Evolutionary conservation across 2,888 invertebrate genomes (phyloP).

Genomic region (Campopleginae sp.): DNA sequence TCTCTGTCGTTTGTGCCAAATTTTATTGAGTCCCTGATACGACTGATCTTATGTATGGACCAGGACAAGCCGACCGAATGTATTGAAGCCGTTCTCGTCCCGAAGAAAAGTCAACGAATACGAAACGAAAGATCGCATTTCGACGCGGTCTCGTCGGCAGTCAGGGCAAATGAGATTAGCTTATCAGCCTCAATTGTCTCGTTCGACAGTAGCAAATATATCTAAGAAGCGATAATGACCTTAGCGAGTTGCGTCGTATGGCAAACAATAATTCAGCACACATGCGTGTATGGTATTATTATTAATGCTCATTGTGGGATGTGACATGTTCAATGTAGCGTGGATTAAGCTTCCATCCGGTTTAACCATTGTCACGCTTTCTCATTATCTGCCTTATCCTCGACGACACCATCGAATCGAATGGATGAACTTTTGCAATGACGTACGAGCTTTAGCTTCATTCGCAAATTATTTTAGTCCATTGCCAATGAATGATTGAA

Average conservation of each 20-base stretch:
- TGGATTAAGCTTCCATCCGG: slow-evolving; percentile 31
- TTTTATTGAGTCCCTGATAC: neutral
- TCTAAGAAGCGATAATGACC: slow-evolving; percentile 67
- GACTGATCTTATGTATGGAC: neutral
- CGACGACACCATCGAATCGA: neutral
- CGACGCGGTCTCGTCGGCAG: slow-evolving; percentile 5
- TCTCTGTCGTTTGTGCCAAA: neutral
- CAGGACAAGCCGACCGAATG: neutral
- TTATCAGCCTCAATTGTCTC: slow-evolving; percentile 76
- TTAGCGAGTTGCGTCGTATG: slow-evolving; percentile 61
- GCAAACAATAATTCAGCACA: slow-evolving; percentile 50
- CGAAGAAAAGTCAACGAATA: slow-evolving; percentile 42
- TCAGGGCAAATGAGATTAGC: slow-evolving; percentile 77
- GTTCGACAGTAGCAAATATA: slow-evolving; percentile 71
- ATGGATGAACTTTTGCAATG: neutral
- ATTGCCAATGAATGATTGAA: neutral
- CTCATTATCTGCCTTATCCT: neutral
- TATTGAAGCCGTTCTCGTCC: neutral
- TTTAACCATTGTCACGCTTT: neutral
- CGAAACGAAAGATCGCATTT: slow-evolving; percentile 28
- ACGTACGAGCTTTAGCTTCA: neutral
- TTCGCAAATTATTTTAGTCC: neutral
- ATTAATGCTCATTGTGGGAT: slow-evolving; percentile 38
- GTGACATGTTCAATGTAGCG: slow-evolving; percentile 46
- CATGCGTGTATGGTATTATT: slow-evolving; percentile 4